Base-by-base conservation (phyloP, 2,113 vertebrate species). In the Vulpes vulpes region DNA sequence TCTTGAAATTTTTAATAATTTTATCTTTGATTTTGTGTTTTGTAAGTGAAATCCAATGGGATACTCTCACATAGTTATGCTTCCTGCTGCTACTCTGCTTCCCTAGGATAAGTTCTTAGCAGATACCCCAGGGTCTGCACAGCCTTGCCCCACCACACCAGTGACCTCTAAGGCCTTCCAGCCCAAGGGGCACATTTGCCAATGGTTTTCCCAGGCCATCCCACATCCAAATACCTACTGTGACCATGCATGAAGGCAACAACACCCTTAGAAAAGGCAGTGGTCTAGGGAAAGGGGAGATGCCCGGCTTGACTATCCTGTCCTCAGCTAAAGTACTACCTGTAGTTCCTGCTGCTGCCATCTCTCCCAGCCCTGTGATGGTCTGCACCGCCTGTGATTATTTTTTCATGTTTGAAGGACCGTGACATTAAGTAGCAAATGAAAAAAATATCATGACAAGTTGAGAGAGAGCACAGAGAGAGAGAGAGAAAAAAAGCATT, bases 261-360 rank as follows among this genome's bases (percentile, higher is more conserved):
- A 43, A 43, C 57, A 17, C 17, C 30, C 14, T 91, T 89, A 23
- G 25, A 19, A 65, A 85, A 59, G 7, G n/a, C 23, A 35, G 8
- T 16, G 8, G 19, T 11, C 27, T 22, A 3, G 51, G 19, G 22
- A 35, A 86, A 92, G 22, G 30, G 4, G 14, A 64, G 25, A 43
- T 49, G 8, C 20, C 16, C 82, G 12, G 38, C 17, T 60, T 76
- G 32, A 78, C 11, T 53, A 38, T 62, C 8, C 11, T 49, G 11
- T 43, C 10, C 3, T 60, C 5, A 30, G 5, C 16, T 49, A 23
- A 27, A 9, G 11, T n/a, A 30, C 5, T n/a, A 22, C 4, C 12
- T 69, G 0, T 6, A 67, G 3, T 0, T 92, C 16, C 27, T 16
- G 22, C 0, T 7, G 10, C 27, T 30, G 5, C 4, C 20, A 23